phyloP scores from a whole-genome alignment of 2,797 vertebrate genomes.

The Lindbergichthys nudifrons region DNA sequence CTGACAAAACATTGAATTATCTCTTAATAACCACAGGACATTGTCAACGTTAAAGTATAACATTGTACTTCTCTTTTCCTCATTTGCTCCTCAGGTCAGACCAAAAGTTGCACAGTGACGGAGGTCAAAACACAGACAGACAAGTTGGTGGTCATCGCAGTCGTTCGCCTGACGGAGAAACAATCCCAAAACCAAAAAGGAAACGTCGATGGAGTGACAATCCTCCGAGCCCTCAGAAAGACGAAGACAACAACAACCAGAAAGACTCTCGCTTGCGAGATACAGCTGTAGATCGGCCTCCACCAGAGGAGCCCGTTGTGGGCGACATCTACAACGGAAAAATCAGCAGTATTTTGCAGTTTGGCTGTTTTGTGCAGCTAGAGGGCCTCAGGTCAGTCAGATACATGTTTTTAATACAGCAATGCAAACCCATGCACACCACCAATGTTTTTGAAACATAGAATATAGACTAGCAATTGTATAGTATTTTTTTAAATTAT shows the following conservation, averaged over 20 bases:
- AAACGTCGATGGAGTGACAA: slow-evolving; percentile 83
- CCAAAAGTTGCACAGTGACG: slow-evolving; percentile 76
- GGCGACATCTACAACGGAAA: slow-evolving; percentile 94
- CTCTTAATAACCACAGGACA: neutral
- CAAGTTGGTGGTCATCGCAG: slow-evolving; percentile 41
- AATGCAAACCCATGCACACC: too few relatives aligned
- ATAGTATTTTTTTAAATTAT: too few relatives aligned
- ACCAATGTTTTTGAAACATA: neutral
- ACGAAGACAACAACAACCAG: slow-evolving; percentile 38
- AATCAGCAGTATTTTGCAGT: slow-evolving; percentile 96
- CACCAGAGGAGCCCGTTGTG: slow-evolving; percentile 89
- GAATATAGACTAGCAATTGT: too few relatives aligned
- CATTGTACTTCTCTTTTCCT: neutral
- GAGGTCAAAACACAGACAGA: slow-evolving; percentile 74
- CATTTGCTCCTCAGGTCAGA: slow-evolving; percentile 51
- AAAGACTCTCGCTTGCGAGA: slow-evolving; percentile 82
- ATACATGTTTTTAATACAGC: neutral
- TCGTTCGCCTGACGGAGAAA: slow-evolving; percentile 62
- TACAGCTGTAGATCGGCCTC: slow-evolving; percentile 88
- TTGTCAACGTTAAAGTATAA: neutral
- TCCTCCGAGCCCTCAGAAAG: slow-evolving; percentile 84
- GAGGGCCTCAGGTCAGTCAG: slow-evolving; percentile 90
- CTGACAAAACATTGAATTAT: neutral
- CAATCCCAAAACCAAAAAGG: slow-evolving; percentile 74
- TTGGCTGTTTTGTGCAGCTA: slow-evolving; percentile 95